Percentiles rank a stretch among this genome's conserved stretches.
Evolutionary conservation across 2,888 invertebrate genomes (phyloP).

Genomic region (Dryococelus australis): DNA sequence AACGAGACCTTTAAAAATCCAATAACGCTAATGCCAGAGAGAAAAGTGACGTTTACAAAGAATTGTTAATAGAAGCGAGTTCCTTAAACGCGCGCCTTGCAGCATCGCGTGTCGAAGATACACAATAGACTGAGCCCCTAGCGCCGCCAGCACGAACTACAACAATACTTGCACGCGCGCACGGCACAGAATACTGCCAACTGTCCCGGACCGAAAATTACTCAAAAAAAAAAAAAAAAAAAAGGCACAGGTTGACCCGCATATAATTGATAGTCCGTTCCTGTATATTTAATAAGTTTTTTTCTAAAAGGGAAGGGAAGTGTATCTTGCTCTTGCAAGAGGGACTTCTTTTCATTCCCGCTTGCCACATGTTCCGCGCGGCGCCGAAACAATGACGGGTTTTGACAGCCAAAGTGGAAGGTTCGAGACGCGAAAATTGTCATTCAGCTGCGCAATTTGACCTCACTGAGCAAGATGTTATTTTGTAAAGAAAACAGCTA

Average conservation of each 20-base stretch:
- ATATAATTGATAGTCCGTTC: neutral
- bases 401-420: conserved; percentile 3
- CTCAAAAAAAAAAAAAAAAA: neutral
- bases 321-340: neutral
- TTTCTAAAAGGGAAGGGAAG: neutral
- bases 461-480: neutral
- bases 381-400: neutral
- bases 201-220: neutral
- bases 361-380: neutral
- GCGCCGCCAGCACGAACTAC: conserved; percentile 10
- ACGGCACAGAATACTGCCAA: neutral
- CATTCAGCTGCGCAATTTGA: conserved; percentile 10
- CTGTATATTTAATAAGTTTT: conserved; percentile 16
- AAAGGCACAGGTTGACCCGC: neutral
- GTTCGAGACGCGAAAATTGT: neutral
- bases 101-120: neutral
- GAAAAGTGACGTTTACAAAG: conserved; percentile 8
- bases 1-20: neutral
- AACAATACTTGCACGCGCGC: conserved; percentile 16
- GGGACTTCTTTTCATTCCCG: neutral
- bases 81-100: neutral
- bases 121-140: neutral
- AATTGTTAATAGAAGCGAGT: neutral
- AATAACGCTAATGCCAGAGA: neutral
- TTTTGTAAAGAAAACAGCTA: neutral